phyloP scores from a whole-genome alignment of 37 sponge, comb jelly and placozoan genomes.

The Cliona cf. orientalis region DNA sequence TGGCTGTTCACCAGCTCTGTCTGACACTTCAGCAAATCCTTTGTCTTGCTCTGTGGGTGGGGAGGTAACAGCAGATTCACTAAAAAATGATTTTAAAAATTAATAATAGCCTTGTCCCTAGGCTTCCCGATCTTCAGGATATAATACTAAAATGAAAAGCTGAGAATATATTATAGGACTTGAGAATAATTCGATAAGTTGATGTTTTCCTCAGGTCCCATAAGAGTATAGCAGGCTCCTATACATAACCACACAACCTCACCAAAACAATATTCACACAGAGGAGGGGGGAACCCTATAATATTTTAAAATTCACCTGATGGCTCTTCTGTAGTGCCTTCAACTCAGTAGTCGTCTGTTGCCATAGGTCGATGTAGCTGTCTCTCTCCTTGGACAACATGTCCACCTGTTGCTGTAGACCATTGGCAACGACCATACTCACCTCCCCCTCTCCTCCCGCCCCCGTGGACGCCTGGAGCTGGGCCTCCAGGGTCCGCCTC shows the following conservation, averaged over 20 bases:
- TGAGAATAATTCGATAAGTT: no score
- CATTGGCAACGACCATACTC: slow-evolving; percentile 4
- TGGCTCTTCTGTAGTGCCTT: slow-evolving; percentile 45
- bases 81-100: neutral
- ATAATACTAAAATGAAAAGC: neutral
- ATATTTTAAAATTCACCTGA: slow-evolving; percentile 1
- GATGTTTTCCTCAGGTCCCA: no score
- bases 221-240: no score
- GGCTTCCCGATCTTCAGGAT: neutral
- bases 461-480: neutral
- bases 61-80: neutral
- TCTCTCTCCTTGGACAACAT: slow-evolving; percentile 58
- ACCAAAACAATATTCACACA: no score
- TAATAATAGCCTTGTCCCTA: neutral
- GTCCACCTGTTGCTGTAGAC: slow-evolving; percentile 48
- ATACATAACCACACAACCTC: no score
- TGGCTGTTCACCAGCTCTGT: slow-evolving; percentile 33
- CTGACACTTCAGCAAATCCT: slow-evolving; percentile 19
- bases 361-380: slow-evolving; percentile 45
- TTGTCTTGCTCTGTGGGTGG: slow-evolving; percentile 7
- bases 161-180: no score
- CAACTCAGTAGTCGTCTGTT: slow-evolving; percentile 53
- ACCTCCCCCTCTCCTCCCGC: neutral
- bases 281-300: no score
- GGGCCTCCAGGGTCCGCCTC: slow-evolving; percentile 43